phyloP scores from a whole-genome alignment of 1,140 invertebrate genomes.

The Phymastichus coffea region DNA sequence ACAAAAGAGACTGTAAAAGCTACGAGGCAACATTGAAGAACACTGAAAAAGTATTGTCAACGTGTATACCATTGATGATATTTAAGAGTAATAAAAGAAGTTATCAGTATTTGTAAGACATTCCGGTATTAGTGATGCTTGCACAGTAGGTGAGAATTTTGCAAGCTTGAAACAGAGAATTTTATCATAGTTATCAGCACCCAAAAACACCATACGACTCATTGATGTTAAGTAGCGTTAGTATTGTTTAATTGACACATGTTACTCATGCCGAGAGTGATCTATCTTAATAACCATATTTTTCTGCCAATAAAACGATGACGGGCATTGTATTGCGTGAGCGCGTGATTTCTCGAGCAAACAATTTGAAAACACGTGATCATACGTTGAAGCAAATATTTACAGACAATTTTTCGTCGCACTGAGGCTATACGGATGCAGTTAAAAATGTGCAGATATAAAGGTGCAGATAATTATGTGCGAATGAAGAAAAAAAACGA shows the following conservation, averaged over 20 bases:
- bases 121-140: no score
- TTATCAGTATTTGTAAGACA: constrained; percentile 47
- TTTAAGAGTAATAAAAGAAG: constrained; percentile 44
- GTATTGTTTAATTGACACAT: not conserved
- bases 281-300: not conserved
- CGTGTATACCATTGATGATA: constrained; percentile 40
- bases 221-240: not conserved
- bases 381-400: no score
- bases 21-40: not conserved
- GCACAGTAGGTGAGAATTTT: constrained; percentile 48
- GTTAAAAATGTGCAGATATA: no score
- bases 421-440: no score
- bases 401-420: no score
- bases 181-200: constrained; percentile 1
- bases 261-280: constrained; percentile 18
- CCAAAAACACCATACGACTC: not conserved
- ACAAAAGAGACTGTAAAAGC: constrained; percentile 9
- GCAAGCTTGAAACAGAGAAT: constrained; percentile 45
- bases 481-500: no score
- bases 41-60: not conserved
- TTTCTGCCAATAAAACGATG: no score
- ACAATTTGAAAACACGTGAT: no score
- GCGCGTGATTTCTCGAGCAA: no score
- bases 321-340: not conserved
- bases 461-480: no score